Conservation (phyloP, 2,797 vertebrate genomes). For the Delichon dasypus region DNA sequence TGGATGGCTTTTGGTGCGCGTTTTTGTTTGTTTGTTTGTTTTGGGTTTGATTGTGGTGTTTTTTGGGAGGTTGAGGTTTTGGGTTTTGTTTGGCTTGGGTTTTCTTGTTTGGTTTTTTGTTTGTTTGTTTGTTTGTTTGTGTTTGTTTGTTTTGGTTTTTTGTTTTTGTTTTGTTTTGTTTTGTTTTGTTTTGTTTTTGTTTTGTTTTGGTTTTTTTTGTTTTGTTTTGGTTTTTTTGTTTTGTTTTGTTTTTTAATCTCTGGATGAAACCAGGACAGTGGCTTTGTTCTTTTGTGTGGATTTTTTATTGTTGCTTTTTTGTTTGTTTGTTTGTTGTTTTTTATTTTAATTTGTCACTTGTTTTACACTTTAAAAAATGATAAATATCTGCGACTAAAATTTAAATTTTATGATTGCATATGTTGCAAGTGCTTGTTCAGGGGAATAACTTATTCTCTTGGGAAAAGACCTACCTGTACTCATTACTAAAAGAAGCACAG, state of each 20-base stretch:
- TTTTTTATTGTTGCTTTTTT: neutral
- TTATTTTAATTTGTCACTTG: neutral
- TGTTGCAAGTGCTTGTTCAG: neutral
- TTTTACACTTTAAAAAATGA: neutral
- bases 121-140: too few species aligned
- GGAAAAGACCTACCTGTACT: neutral
- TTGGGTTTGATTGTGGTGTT: neutral
- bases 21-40: rapidly evolving
- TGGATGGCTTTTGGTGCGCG: neutral
- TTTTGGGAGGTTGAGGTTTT: neutral
- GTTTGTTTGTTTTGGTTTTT: too few species aligned
- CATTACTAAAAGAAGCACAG: neutral
- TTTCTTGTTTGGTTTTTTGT: too few species aligned
- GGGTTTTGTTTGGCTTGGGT: neutral
- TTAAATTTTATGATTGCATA: neutral
- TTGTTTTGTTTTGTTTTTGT: too few species aligned
- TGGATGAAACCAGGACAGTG: neutral
- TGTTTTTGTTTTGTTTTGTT: too few species aligned
- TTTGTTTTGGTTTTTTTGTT: too few species aligned
- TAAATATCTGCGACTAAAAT: neutral
- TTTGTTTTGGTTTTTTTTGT: too few species aligned
- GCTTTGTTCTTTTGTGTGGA: neutral
- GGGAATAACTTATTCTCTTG: neutral
- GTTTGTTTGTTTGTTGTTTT: too few species aligned
- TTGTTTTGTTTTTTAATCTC: neutral